These are phyloP conservation scores for Macheiramphus alcinus DNA, from an alignment of 2,113 vertebrate species.

Conservation along the genomic window DNA sequence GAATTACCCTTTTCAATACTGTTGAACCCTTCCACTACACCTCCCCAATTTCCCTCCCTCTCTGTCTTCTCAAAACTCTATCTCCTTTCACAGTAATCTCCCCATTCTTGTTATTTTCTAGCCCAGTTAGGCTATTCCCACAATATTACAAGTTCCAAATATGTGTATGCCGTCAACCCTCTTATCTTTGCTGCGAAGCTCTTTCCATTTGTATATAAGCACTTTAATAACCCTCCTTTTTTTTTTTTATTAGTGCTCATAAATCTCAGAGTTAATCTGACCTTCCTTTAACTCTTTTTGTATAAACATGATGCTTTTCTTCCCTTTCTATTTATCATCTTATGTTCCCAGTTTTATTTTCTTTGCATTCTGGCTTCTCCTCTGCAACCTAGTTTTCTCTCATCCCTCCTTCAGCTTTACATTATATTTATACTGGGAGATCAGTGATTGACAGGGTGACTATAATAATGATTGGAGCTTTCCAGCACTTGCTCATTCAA, in stretches of 20 bases:
- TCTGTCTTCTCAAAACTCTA: not conserved
- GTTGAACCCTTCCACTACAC: not conserved
- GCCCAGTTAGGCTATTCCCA: not conserved
- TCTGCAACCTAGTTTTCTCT: not conserved
- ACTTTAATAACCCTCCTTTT: not conserved
- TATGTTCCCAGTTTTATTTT: not conserved
- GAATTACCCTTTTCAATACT: not conserved
- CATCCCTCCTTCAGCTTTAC: not conserved
- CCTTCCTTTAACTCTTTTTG: not conserved
- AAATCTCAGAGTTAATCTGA: slow-evolving; percentile 10
- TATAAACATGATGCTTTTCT: not conserved
- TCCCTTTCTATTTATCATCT: not conserved
- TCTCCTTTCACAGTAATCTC: not conserved
- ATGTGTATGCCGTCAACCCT: not conserved
- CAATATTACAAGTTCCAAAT: not conserved
- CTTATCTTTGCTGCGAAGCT: not conserved
- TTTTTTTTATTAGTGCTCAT: not conserved
- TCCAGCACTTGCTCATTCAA: not conserved
- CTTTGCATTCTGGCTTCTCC: not conserved
- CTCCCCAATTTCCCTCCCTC: not conserved
- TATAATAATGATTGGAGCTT: not conserved
- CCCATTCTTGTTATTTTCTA: not conserved
- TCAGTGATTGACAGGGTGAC: not conserved
- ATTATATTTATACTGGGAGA: not conserved
- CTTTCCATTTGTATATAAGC: not conserved